Evolutionary conservation across 2,113 vertebrate species (phyloP).

Genomic region (Vidua macroura): DNA sequence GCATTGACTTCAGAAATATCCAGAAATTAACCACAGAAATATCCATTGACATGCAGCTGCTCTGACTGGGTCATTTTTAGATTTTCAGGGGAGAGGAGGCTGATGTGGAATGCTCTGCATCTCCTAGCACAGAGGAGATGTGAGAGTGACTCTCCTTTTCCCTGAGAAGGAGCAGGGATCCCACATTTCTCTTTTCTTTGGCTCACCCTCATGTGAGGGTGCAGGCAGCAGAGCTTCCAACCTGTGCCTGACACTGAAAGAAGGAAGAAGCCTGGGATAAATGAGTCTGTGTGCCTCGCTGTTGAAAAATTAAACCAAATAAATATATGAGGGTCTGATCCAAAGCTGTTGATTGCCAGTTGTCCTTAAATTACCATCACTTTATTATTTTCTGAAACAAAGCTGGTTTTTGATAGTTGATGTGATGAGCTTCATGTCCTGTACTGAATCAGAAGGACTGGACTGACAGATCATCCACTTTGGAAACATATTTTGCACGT

Average conservation of each 20-base stretch:
- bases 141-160: fast-evolving
- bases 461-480: background rate
- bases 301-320: background rate
- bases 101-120: background rate
- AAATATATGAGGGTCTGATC: background rate
- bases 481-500: background rate
- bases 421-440: background rate
- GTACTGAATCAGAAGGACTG: background rate
- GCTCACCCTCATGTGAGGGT: fast-evolving
- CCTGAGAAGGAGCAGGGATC: background rate
- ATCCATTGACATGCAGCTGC: background rate
- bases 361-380: background rate
- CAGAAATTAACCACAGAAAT: background rate
- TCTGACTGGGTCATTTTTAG: background rate
- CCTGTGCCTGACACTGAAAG: background rate
- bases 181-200: background rate
- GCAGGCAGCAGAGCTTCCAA: background rate
- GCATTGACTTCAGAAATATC: background rate
- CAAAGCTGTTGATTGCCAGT: background rate
- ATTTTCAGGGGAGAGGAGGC: background rate
- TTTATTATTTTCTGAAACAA: background rate
- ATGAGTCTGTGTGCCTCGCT: background rate
- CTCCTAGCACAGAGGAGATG: background rate
- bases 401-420: background rate
- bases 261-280: background rate